phyloP scores from a whole-genome alignment of 2,888 invertebrate genomes.

The Anagyrus pseudococci region DNA sequence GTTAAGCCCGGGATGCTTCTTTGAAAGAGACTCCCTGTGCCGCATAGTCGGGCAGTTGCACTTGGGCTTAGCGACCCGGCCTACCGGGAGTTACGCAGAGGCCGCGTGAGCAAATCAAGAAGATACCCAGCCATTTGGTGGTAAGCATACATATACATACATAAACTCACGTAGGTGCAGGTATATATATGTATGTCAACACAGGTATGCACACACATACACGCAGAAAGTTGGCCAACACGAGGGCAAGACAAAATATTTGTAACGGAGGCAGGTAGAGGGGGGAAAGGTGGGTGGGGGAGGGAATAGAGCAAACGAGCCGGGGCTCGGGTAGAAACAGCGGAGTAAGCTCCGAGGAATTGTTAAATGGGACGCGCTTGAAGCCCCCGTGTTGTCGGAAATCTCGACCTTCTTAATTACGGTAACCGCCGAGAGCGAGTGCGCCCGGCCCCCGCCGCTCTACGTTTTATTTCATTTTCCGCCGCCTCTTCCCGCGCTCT shows the following conservation, averaged over 20 bases:
- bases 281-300: constrained; percentile 10
- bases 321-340: constrained; percentile 17
- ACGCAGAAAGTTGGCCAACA: background rate
- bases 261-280: constrained; percentile 11
- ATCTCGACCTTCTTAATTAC: constrained; percentile 36
- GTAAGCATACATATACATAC: no score
- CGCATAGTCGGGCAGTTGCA: no score
- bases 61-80: no score
- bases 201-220: no score
- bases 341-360: constrained; percentile 34
- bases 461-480: constrained; percentile 17
- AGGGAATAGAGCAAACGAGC: background rate
- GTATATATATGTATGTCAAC: no score
- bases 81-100: no score
- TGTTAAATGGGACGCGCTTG: constrained; percentile 35
- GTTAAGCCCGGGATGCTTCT: no score
- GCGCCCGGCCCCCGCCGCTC: background rate
- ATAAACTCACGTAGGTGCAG: no score
- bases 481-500: background rate
- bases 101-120: no score
- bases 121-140: no score
- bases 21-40: no score
- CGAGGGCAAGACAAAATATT: constrained; percentile 18
- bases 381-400: constrained; percentile 19
- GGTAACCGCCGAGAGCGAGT: constrained; percentile 23